Percentiles rank a stretch among this genome's conserved stretches.
Evolutionary conservation across 2,797 vertebrate genomes (phyloP).

Genomic region (Acridotheres tristis): DNA sequence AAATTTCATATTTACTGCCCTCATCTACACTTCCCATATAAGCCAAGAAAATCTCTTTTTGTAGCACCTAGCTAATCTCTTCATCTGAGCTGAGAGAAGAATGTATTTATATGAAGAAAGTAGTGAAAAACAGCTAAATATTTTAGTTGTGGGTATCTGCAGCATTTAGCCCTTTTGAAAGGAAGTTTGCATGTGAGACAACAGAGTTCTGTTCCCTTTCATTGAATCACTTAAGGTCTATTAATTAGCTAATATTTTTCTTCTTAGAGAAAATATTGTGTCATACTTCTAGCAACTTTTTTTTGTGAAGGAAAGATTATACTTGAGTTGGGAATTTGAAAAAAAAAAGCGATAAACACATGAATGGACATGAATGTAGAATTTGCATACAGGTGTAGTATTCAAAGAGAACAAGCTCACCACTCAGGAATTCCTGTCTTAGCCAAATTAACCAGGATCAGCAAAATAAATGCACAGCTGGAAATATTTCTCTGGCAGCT

Average conservation of each 20-base stretch:
- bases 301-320: not conserved
- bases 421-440: constrained; percentile 45
- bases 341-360: not conserved
- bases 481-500: constrained; percentile 52
- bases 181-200: not conserved
- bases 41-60: not conserved
- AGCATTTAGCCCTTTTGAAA: not conserved
- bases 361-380: constrained; percentile 32
- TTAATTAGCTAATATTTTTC: not conserved
- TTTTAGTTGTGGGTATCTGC: not conserved
- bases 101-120: not conserved
- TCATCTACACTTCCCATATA: not conserved
- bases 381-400: constrained; percentile 61
- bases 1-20: not conserved
- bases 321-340: not conserved
- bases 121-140: not conserved
- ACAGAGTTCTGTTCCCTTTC: not conserved
- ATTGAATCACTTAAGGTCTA: not conserved
- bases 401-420: constrained; percentile 42
- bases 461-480: constrained; percentile 24
- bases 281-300: not conserved
- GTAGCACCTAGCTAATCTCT: not conserved
- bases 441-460: constrained; percentile 52
- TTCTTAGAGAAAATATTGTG: not conserved
- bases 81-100: not conserved